Conservation (phyloP, 37 sponge, comb jelly and placozoan species). For the Diacarnus erythraeanus region DNA sequence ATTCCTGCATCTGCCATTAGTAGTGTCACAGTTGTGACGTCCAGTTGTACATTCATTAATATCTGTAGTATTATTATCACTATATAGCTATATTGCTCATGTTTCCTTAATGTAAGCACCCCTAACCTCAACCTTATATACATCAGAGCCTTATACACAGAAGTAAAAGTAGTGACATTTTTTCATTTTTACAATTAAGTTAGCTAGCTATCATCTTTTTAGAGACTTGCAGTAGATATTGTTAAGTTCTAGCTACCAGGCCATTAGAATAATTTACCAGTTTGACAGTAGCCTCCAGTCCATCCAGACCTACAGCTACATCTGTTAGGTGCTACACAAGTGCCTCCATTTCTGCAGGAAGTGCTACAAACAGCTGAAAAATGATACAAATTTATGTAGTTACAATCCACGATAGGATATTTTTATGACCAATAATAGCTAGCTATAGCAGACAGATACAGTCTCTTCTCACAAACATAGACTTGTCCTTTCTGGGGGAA, state of each 20-base stretch:
- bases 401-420: too few species aligned
- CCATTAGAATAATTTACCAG: not conserved
- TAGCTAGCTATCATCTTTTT: not conserved
- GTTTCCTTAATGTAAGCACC: too few species aligned
- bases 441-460: too few species aligned
- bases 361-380: too few species aligned
- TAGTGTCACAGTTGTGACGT: not conserved
- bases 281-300: conserved; percentile 14
- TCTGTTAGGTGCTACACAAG: not conserved
- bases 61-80: not conserved
- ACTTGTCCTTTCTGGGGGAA: too few species aligned
- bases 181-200: not conserved
- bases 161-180: too few species aligned
- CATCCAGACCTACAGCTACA: not conserved
- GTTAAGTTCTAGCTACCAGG: not conserved
- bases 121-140: too few species aligned
- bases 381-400: too few species aligned
- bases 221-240: not conserved
- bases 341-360: conserved; percentile 2
- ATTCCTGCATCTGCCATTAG: not conserved
- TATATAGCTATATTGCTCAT: too few species aligned
- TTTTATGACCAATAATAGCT: too few species aligned
- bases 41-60: conserved; percentile 2
- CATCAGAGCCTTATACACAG: too few species aligned
- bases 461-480: too few species aligned